Conservation (phyloP, 2,888 invertebrate genomes). For the Lasiommata megera region DNA sequence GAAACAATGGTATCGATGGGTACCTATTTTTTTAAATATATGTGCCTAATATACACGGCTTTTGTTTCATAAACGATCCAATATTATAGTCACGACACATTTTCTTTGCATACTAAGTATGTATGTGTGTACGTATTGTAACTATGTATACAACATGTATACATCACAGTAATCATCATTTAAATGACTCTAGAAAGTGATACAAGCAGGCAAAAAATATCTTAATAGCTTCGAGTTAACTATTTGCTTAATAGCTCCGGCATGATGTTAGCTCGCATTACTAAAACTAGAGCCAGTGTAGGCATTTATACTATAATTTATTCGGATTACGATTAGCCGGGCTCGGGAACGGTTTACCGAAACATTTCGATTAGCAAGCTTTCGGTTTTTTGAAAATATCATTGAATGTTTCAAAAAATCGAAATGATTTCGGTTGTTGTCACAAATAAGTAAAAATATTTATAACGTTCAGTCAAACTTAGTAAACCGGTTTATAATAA, state of each 20-base stretch:
- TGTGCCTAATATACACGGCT: background rate
- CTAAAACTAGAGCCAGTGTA: background rate
- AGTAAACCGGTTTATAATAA: no score
- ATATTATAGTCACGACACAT: background rate
- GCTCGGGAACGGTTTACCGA: no score
- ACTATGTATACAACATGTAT: no score
- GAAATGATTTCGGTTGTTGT: no score
- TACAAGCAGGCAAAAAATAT: background rate
- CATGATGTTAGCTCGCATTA: background rate
- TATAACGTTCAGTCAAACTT: no score
- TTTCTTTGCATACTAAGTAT: background rate
- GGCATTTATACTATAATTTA: background rate
- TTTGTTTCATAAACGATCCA: background rate
- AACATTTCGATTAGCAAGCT: no score
- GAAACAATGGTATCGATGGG: no score
- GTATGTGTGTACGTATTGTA: background rate
- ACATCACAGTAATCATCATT: slow-evolving; percentile 1
- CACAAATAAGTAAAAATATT: no score
- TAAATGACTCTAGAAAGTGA: slow-evolving; percentile 12
- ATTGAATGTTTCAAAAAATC: no score
- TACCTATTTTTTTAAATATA: background rate
- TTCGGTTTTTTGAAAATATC: no score
- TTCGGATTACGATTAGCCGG: background rate
- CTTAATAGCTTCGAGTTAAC: background rate
- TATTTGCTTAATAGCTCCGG: background rate